Base-by-base conservation (phyloP, 35 echinoderm and acorn worm genomes). In the Ophiothrix spiculata region DNA sequence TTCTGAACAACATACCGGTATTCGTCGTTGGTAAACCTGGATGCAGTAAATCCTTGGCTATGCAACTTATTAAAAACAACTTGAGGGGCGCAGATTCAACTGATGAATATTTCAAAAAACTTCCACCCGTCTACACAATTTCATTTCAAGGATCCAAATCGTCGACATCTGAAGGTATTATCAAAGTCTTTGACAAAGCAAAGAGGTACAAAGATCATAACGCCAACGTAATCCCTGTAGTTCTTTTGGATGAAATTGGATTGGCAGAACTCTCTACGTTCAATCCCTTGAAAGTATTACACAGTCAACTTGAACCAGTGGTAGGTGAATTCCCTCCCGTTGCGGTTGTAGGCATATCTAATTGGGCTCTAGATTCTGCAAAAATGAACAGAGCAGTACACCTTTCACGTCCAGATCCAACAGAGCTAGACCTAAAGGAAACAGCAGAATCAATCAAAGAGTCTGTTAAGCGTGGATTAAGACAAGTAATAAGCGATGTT, bases 321-420 rank as follows among this genome's bases (percentile, higher is more conserved):
- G 35, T 75, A 23, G 85, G 75, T 39, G 34, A 54, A 10, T 87
- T 87, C 41, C 75, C 85, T 56, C 32, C 39, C 33, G 40, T 88
- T 42, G 86, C 86, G 1, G 74, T 88, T 17, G 75, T 88, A n/a
- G 86, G 86, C 23, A 88, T 88, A 21, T 88, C 86, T 25, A 88
- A 88, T 40, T 88, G 86, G 86, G 86, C 86, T 0, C 41, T 88
- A 32, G 86, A 88, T 88, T 34, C 86, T 79, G 86, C 86, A 31
- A 88, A 88, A 36, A 88, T 88, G 86, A 88, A 88, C 37, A 39
- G 86, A 64, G 86, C 74, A 56, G 56, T 88, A 15, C 86, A 78
- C 33, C 74, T 88, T 21, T 88, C 86, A 0, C 36, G 86, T 56
- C 74, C 74, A 79, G 86, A 78, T 36, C 86, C 86, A 88, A 78